Evolutionary conservation across 2,888 invertebrate species (phyloP).

Genomic region (Strigamia crassipes): DNA sequence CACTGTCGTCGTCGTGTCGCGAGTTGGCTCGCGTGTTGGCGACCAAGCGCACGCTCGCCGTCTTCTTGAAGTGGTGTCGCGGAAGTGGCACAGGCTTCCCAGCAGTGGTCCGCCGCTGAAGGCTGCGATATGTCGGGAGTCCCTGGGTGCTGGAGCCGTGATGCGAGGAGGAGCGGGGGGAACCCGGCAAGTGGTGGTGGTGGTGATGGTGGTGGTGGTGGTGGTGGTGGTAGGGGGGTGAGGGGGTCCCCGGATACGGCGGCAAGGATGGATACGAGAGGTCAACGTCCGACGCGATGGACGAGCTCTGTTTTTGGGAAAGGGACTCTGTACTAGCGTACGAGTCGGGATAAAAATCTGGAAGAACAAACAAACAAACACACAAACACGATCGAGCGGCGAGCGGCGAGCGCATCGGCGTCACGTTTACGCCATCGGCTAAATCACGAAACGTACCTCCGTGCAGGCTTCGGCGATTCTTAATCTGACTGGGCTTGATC

Average conservation of each 20-base stretch:
- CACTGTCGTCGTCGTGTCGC: conserved; percentile 45
- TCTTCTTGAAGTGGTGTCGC: conserved; percentile 46
- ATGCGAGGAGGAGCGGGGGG: conserved; percentile 50
- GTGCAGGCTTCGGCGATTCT: conserved; percentile 61
- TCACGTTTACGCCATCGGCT: no score
- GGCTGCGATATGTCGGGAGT: conserved; percentile 46
- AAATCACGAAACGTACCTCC: no score
- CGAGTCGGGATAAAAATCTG: conserved; percentile 56
- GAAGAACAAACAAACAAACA: conserved; percentile 46
- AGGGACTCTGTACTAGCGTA: conserved; percentile 57
- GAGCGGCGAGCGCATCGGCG: no score
- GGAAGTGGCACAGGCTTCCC: conserved; percentile 47
- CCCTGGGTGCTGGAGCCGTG: conserved; percentile 47
- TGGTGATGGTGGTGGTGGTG: conserved; percentile 50
- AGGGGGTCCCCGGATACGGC: conserved; percentile 49
- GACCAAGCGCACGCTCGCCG: conserved; percentile 45
- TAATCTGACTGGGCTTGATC: conserved; percentile 61
- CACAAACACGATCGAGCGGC: neutral
- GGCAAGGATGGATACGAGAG: conserved; percentile 47
- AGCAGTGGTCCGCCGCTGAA: conserved; percentile 45
- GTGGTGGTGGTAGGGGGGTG: conserved; percentile 50
- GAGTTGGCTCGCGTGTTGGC: neutral
- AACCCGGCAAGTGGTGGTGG: conserved; percentile 49
- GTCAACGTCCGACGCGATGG: conserved; percentile 51
- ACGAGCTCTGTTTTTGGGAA: conserved; percentile 51